Base-by-base conservation (phyloP, 2,888 invertebrate species). In the Caenorhabditis afra region DNA sequence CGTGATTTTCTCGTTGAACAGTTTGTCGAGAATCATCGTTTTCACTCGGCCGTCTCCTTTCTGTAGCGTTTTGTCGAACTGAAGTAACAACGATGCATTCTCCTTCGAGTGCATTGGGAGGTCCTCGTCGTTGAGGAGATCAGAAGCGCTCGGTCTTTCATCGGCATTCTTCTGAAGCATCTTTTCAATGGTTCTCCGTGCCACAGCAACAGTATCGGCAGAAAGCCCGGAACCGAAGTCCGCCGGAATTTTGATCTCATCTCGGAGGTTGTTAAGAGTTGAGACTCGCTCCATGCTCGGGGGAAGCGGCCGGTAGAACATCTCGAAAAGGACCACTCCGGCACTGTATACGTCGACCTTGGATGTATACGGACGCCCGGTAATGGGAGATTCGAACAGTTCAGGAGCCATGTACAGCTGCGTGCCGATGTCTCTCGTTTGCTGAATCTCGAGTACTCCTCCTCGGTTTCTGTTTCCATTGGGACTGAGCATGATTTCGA, bases 331-430 rank as follows among this genome's bases (percentile, higher is more conserved):
- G 11, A 92, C 92, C 18, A 92, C 90, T 14, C 92, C 92, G 2
- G 83, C 66, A 66, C 87, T 87, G 65, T 71, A 95, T 83, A 95
- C 94, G 90, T 95, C 95, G 39, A 93, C 92, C 90, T 92, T 92
- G 92, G 82, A 81, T 64, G 77, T 79, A 53, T 85, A 89, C 29
- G 76, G 75, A 18, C 14, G 22, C 12, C 47, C 52, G 1, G n/a
- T 12, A 12, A 55, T 67, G 16, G 35, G 50, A 23, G 65, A 47
- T 14, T 39, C 49, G 18, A 81, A 79, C 12, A 98, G 92, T 91
- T 99, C 99, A 0, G 98, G 98, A 0, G 97, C 97, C 55, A 95
- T 95, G 91, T 99, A 99, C 0, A 97, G 92, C 0, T 95, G 95
- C 35, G 98, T 99, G 29, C 99, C 99, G 22, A 98, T 94, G 92